Evolutionary conservation across 2,797 vertebrate species (phyloP), one percentile per base, ranked within the genome.

Genomic region (Mormyrops attenuatus): DNA sequence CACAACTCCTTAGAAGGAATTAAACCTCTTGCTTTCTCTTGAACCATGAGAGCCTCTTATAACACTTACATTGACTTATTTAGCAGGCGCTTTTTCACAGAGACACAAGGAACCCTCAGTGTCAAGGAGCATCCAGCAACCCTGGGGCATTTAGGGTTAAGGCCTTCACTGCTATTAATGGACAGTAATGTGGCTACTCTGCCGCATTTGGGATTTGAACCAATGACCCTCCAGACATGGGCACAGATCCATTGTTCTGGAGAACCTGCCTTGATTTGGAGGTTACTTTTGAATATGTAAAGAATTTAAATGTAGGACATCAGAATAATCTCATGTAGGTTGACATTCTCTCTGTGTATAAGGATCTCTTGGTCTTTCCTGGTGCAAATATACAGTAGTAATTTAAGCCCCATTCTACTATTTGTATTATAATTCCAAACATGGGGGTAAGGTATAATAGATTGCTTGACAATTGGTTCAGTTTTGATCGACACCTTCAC

Each of bases 241-340:
- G 63, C 63, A 5, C 63, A 66, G 26, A 69, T 73, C 66, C 30
- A 34, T 73, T 73, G 13, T 73, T 73, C 30, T 73, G 63, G 11
- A 69, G 63, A 69, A 15, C 63, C 26, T 69, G 63, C 63, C 63
- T 69, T 0, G 63, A 69, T 69, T 34, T 69, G 26, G 13, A 34
- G 3, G 26, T 30, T 69, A 34, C 0, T 34, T 69, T 34, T 11
- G 13, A 73, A 34, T 38, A 38, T 73, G 80, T 84, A n/a, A 84
- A 44, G n/a, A n/a, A 49, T 84, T 84, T n/a, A 84, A 47, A 49
- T 84, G 77, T 84, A 49, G 77, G 44, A n/a, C 77, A 84, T 84
- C 15, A 84, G n/a, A 49, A 49, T 11, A 2, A 49, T 22, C 9
- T 84, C 38, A 3, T 20, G 41, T 49, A 84, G 44, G 80, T 17